A percentile compares a stretch with the other conserved stretches of the same genome.
Conservation (phyloP, 2,113 vertebrate species). For the Vimba vimba region DNA sequence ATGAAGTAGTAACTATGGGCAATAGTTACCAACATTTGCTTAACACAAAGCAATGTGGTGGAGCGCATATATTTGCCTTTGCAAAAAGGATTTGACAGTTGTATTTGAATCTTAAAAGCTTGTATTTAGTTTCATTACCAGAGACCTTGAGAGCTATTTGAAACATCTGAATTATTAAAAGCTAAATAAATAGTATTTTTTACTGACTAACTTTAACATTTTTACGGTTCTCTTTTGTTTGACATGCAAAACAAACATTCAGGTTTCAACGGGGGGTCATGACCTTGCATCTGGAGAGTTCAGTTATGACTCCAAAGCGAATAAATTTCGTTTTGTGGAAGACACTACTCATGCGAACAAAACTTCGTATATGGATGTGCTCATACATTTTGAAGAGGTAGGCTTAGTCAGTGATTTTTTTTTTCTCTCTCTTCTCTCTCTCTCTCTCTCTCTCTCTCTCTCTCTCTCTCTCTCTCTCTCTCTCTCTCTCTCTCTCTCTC, state of each 20-base stretch:
- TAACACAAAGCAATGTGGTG: neutral
- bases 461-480: neutral
- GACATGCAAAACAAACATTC: neutral
- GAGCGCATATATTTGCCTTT: no score
- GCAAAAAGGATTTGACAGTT: neutral
- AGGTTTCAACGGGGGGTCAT: conserved; percentile 65
- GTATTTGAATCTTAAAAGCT: neutral
- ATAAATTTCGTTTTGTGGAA: conserved; percentile 73
- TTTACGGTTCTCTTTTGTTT: neutral
- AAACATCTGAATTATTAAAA: neutral
- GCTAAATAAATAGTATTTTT: neutral
- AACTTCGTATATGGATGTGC: conserved; percentile 68
- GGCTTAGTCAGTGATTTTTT: neutral
- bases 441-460: neutral
- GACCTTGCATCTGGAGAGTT: conserved; percentile 60
- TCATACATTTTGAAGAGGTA: conserved; percentile 76
- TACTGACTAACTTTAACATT: neutral
- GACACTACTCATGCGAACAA: conserved; percentile 65
- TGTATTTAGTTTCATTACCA: neutral
- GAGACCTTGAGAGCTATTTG: neutral
- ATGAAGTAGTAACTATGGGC: no score
- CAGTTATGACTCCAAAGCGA: conserved; percentile 70
- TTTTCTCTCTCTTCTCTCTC: neutral
- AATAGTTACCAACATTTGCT: no score
- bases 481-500: no score